These are phyloP conservation scores for Oligia latruncula DNA, from an alignment of 2,888 invertebrate genomes.

Conservation along the genomic window DNA sequence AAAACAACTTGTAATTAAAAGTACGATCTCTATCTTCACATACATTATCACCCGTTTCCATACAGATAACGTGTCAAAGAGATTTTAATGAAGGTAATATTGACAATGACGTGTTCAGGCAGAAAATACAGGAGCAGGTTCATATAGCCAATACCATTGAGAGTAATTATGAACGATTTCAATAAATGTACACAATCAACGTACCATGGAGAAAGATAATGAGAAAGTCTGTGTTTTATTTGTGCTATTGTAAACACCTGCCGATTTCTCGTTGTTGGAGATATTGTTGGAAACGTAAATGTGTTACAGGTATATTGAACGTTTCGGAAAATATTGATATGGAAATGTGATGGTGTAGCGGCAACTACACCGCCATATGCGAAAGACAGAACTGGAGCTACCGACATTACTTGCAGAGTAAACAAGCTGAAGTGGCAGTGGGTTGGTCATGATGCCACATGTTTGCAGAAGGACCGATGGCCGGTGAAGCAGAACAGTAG, in stretches of 20 bases:
- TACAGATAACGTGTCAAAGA: constrained; percentile 46
- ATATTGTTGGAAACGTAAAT: constrained; percentile 19
- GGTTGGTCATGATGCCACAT: no score
- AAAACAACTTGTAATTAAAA: constrained; percentile 6
- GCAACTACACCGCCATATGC: no score
- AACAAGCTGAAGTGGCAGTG: no score
- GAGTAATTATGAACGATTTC: constrained; percentile 32
- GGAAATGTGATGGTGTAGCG: not conserved
- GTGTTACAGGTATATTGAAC: not conserved
- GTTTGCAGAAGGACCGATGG: no score
- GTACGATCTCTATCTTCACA: constrained; percentile 1
- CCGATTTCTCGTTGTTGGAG: not conserved
- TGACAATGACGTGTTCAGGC: constrained; percentile 28
- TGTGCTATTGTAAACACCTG: constrained; percentile 8
- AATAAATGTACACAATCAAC: constrained; percentile 24
- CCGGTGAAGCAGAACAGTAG: no score
- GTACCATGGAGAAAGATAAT: constrained; percentile 20
- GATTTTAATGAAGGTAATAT: constrained; percentile 50
- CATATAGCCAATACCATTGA: constrained; percentile 4
- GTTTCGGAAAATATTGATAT: not conserved
- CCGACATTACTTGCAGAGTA: no score
- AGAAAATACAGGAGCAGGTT: constrained; percentile 18
- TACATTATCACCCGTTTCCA: constrained; percentile 8
- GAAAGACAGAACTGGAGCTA: no score
- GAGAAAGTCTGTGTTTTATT: constrained; percentile 4